Base-by-base conservation (phyloP, 1,140 invertebrate species). In the Oryzaephilus surinamensis region DNA sequence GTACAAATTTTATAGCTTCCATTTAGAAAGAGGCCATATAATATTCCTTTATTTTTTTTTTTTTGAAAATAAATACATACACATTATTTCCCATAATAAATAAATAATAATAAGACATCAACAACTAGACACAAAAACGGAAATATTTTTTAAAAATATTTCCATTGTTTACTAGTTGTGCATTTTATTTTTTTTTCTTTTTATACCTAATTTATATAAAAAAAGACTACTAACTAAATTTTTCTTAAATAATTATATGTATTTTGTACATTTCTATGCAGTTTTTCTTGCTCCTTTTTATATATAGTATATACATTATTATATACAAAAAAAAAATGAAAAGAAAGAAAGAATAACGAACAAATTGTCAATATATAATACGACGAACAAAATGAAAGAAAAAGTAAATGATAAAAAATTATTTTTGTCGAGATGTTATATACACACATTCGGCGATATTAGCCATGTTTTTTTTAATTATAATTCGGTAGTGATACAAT, bases 401-500 rank as follows among this genome's bases (percentile, higher is more conserved):
- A n/a, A 8, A 24, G 11, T 24, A 24, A 24, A 24, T 24, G 8
- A 24, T n/a, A 24, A 24, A 24, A 8, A 11, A 24, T 11, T 24
- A 10, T 21, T n/a, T 24, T 10, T 11, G 23, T n/a, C 23, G 8
- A n/a, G n/a, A n/a, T 34, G 26, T 35, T 38, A 31, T 53, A 51
- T 55, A 39, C 50, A 57, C 46, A 57, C 39, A 47, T 57, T 57
- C 55, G 55, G 55, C 55, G 55, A 57, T 43, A 47, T 44, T 54
- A 54, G 52, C 52, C 55, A 49, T 38, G n/a, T 38, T 21, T 38
- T n/a, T 45, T 36, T 45, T 38, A 32, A 32, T 40, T 39, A 40
- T 42, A 49, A 50, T 52, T 54, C 51, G 51, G 51, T 54, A 43
- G 35, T 23, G 43, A 44, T 46, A 51, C 41, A 52, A 49, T 49